phyloP scores from a whole-genome alignment of 2,113 vertebrate genomes.

The Xenotilapia leptura region DNA sequence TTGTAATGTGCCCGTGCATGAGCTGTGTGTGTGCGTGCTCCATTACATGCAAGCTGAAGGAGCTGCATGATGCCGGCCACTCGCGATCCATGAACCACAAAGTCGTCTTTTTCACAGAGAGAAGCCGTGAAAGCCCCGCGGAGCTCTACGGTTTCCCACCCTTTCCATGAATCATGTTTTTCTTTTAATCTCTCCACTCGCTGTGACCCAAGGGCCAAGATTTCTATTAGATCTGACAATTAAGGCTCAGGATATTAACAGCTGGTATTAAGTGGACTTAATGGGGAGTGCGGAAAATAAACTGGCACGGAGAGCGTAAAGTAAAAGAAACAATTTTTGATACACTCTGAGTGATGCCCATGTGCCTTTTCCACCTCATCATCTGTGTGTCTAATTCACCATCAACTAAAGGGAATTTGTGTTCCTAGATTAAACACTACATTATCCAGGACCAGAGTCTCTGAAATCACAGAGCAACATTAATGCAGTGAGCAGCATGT shows the following conservation, averaged over 20 bases:
- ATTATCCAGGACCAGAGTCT: neutral
- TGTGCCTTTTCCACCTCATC: neutral
- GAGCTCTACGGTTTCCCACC: neutral
- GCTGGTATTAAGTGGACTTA: slow-evolving; percentile 20
- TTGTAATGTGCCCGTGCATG: neutral
- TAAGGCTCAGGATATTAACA: slow-evolving; percentile 18
- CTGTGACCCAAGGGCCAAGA: neutral
- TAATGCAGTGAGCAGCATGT: neutral
- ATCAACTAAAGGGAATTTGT: slow-evolving; percentile 3
- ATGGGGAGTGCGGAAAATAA: neutral
- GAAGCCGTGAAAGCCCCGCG: neutral
- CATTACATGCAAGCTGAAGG: neutral
- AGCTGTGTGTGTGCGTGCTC: neutral
- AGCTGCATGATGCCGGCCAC: neutral
- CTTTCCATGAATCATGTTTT: neutral
- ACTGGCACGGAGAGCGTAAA: neutral
- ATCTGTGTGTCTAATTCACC: neutral
- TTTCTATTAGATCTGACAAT: slow-evolving; percentile 17
- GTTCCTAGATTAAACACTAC: slow-evolving; percentile 22
- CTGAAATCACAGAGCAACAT: neutral
- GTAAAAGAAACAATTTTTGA: neutral
- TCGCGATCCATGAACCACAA: neutral
- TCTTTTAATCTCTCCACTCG: neutral
- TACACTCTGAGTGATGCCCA: neutral
- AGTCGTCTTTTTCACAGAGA: neutral